Percentiles rank a stretch among this genome's conserved stretches.
Conservation (phyloP, 2,113 vertebrate species). For the Daphoenositta chrysoptera region DNA sequence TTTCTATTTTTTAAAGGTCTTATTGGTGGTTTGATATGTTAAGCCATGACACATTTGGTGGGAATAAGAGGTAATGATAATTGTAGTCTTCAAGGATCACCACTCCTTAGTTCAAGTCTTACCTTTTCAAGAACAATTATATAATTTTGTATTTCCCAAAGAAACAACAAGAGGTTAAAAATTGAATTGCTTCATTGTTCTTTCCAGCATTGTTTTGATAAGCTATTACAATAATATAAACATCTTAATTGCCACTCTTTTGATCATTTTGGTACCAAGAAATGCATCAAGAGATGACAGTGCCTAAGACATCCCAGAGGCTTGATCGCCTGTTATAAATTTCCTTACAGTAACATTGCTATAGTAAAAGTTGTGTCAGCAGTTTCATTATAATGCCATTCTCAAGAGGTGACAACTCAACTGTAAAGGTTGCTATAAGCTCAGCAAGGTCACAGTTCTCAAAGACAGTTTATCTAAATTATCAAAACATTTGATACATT, state of each 20-base stretch:
- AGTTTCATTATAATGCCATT: constrained; percentile 40
- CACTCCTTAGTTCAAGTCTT: neutral
- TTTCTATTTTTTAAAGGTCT: neutral
- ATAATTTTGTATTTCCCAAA: neutral
- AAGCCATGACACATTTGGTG: neutral
- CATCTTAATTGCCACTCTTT: constrained; percentile 26
- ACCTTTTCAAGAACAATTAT: neutral
- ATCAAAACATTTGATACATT: neutral
- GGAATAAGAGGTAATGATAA: neutral
- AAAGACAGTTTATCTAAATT: neutral
- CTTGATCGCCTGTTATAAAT: constrained; percentile 39
- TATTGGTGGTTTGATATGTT: neutral
- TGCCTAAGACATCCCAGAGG: neutral
- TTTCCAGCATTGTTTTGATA: constrained; percentile 29
- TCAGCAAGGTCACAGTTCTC: neutral
- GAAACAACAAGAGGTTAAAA: neutral
- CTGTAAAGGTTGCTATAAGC: neutral
- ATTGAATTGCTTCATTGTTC: neutral
- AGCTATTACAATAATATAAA: neutral
- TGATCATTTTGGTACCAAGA: constrained; percentile 25
- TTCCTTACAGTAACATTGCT: constrained; percentile 19
- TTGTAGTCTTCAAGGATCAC: neutral
- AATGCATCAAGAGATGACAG: constrained; percentile 1
- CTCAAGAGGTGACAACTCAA: constrained; percentile 31
- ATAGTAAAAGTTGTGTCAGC: constrained; percentile 28